A percentile compares a stretch with the other conserved stretches of the same genome.
Conservation (phyloP, 2,888 invertebrate genomes). For the Eumerus sabulonum region DNA sequence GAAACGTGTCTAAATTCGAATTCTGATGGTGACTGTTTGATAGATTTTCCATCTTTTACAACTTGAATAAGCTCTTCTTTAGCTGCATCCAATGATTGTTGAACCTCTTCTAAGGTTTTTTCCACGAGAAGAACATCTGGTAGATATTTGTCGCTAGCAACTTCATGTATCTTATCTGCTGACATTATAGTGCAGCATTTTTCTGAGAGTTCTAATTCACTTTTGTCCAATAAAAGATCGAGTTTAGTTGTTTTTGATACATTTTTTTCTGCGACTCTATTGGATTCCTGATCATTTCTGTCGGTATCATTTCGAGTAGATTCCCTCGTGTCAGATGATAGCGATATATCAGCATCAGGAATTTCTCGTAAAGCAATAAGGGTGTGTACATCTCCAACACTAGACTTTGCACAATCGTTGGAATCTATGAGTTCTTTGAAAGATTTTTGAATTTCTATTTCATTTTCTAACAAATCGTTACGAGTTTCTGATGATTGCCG, state of each 20-base stretch:
- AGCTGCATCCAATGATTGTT: constrained; percentile 85
- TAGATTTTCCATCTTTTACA: constrained; percentile 82
- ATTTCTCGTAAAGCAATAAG: too few relatives aligned
- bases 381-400: too few relatives aligned
- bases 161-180: constrained; percentile 3
- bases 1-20: constrained; percentile 85
- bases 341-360: too few relatives aligned
- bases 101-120: constrained; percentile 86
- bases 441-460: constrained; percentile 55
- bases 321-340: too few relatives aligned
- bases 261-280: not conserved
- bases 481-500: constrained; percentile 77
- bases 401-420: too few relatives aligned
- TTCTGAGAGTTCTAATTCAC: constrained; percentile 77
- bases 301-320: too few relatives aligned
- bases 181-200: constrained; percentile 62
- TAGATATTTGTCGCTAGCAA: constrained; percentile 19
- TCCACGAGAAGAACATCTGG: constrained; percentile 82
- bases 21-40: constrained; percentile 86
- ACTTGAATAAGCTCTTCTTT: constrained; percentile 84
- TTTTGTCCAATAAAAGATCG: constrained; percentile 75
- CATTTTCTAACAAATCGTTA: constrained; percentile 76
- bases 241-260: constrained; percentile 68
- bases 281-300: not conserved
- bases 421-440: constrained; percentile 35